A percentile compares a stretch with the other conserved stretches of the same genome.
Evolutionary conservation across 2,113 vertebrate genomes (phyloP).

Genomic region (Mus pahari): DNA sequence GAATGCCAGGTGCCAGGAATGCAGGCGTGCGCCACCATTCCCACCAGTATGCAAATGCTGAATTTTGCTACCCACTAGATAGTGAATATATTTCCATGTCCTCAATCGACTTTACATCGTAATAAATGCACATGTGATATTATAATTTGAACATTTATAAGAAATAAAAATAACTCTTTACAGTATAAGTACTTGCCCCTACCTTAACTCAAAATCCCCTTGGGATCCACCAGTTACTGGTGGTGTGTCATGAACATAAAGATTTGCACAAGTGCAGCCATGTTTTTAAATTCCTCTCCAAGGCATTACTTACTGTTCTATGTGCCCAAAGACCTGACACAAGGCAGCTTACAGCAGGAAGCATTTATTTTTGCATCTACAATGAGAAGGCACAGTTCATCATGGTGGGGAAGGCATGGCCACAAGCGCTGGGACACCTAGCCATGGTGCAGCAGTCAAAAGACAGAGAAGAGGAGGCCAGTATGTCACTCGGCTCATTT

Average conservation of each 20-base stretch:
- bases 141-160: conserved; percentile 34
- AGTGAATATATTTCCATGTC: conserved; percentile 25
- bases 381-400: background rate
- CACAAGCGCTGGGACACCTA: too few species aligned
- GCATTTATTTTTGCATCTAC: background rate
- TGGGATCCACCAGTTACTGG: background rate
- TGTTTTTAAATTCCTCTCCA: background rate
- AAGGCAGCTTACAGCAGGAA: background rate
- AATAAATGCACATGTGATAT: background rate
- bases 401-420: background rate
- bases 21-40: background rate
- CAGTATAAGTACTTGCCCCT: background rate
- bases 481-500: background rate
- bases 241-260: background rate
- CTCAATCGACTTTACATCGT: conserved; percentile 26
- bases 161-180: conserved; percentile 52
- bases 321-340: background rate
- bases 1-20: background rate
- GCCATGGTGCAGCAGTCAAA: background rate
- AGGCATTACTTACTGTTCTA: background rate
- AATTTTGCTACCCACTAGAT: background rate
- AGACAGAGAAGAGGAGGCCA: background rate
- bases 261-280: background rate
- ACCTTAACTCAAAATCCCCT: conserved; percentile 46
- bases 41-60: conserved; percentile 1